Evolutionary conservation across 1,140 invertebrate species (phyloP), one percentile per base, ranked within the genome.

Genomic region (Dendrolimus punctatus): DNA sequence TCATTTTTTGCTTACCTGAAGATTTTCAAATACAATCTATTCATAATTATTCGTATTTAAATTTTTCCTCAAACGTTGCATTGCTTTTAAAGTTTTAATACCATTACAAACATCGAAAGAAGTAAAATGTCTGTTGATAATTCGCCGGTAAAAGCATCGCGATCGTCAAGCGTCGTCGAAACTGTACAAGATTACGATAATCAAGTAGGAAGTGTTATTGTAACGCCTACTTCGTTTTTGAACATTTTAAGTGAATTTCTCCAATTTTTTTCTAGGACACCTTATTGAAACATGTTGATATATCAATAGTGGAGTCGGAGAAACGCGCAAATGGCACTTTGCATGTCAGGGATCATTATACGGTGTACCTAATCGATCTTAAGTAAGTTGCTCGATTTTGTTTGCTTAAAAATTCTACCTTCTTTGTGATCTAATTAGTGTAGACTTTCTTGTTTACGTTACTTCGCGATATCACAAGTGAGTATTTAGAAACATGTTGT

Each of bases 321-420:
- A 95, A 95, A 77, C 88, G 94, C 59, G 91, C 92, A 10, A 94
- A 93, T 77, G 91, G 93, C 45, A 91, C 93, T 1, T 87, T 96
- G 53, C 94, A 95, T 79, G 89, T 95, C 58, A 89, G 93, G 73
- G 95, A 96, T 76, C 94, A 93, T 83, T 95, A 93, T 76, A 95
- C 93, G 6, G 94, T 95, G 5, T 96, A 95, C 85, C 88, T 95
- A 68, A 92, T 95, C 68, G 94, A 95, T 89, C 92, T 93, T 53
- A 95, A 92, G 93, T 94, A 85, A 89, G 89, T 89, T 38, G 6
- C 40, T 49, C 63, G 43, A 62, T 62, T 64, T 45, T 68, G 58
- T 67, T 71, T 58, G 61, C 49, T 53, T 55, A 57, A 5, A 58
- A 62, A 62, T 73, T 66, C 56, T 55, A 44, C 39, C 55, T 57